These are phyloP conservation scores for Pentalonia nigronervosa DNA, from an alignment of 1,140 invertebrate species.

Conservation along the genomic window DNA sequence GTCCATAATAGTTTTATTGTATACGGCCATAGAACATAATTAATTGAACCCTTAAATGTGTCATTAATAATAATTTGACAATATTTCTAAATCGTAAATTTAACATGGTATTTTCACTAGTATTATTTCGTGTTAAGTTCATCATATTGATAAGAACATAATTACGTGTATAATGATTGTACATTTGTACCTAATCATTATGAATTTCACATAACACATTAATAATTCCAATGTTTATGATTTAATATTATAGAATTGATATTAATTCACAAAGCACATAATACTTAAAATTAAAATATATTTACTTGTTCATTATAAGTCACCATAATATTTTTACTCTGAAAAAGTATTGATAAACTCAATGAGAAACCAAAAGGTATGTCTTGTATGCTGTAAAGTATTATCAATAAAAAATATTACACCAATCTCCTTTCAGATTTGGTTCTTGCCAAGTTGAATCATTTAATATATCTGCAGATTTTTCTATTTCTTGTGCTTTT, in stretches of 20 bases:
- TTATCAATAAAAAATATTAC: slow-evolving; percentile 84
- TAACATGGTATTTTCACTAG: not conserved
- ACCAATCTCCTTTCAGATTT: slow-evolving; percentile 70
- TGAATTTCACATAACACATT: not conserved
- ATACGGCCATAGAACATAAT: slow-evolving; percentile 97
- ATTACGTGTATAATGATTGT: not conserved
- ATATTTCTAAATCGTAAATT: not conserved
- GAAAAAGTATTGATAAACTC: slow-evolving; percentile 93
- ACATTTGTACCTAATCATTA: not conserved
- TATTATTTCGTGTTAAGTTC: not conserved
- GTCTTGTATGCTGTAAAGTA: slow-evolving; percentile 93
- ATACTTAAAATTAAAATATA: not conserved
- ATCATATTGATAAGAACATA: not conserved
- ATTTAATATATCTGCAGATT: not conserved
- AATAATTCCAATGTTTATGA: not conserved
- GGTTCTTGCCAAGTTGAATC: not conserved
- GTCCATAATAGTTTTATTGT: slow-evolving; percentile 97
- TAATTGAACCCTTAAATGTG: slow-evolving; percentile 89
- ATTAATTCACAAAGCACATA: not conserved
- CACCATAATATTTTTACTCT: slow-evolving; percentile 83
- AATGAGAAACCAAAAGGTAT: slow-evolving; percentile 92
- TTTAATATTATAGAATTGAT: not conserved
- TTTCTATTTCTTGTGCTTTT: not conserved
- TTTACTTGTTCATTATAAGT: slow-evolving; percentile 83
- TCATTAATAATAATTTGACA: not conserved